Evolutionary conservation across 1,140 invertebrate genomes (phyloP).

Genomic region (Pentalonia nigronervosa): DNA sequence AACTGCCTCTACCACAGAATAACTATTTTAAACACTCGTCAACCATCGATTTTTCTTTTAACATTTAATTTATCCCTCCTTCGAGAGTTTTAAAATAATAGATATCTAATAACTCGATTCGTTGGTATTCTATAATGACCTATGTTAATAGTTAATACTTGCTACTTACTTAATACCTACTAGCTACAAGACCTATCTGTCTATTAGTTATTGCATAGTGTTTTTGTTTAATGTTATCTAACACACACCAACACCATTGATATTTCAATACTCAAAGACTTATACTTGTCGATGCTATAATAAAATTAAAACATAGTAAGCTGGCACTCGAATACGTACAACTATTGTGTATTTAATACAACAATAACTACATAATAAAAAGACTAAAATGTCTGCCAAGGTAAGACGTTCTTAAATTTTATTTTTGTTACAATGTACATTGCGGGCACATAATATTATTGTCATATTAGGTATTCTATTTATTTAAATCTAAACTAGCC

Average conservation of each 20-base stretch:
- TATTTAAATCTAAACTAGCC: background rate
- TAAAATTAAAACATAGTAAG: background rate
- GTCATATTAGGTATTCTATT: background rate
- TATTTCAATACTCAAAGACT: background rate
- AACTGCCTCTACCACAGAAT: no score
- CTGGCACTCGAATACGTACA: background rate
- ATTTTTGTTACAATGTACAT: background rate
- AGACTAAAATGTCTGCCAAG: background rate
- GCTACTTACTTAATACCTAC: no score
- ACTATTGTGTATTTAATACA: background rate
- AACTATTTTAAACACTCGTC: no score
- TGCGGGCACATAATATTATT: background rate
- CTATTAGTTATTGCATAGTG: background rate
- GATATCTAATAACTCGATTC: no score
- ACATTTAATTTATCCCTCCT: no score
- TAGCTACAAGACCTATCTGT: background rate
- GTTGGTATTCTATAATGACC: no score
- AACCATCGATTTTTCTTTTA: no score
- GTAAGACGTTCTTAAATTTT: background rate
- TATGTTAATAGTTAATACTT: no score
- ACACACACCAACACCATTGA: background rate
- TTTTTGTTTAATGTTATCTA: background rate
- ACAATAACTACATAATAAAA: background rate
- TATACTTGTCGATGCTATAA: background rate
- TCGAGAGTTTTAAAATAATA: no score